Conservation (phyloP, 2,113 vertebrate genomes). For the Formicarius rufipectus region DNA sequence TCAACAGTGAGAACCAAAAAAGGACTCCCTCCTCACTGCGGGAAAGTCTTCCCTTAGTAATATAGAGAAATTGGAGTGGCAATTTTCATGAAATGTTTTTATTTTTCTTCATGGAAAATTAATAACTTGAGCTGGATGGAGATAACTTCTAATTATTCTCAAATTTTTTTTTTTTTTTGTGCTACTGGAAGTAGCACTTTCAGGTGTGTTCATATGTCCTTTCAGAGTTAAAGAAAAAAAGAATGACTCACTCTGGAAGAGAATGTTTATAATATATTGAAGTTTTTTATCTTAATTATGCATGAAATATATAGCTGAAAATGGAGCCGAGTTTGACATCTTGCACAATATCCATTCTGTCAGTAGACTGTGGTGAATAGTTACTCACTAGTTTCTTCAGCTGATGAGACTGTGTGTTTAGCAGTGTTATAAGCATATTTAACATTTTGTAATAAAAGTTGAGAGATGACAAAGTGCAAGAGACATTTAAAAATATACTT, state of each 20-base stretch:
- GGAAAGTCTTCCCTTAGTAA: background rate
- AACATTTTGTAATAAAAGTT: slow-evolving; percentile 1
- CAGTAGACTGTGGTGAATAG: background rate
- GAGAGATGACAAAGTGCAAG: slow-evolving; percentile 25
- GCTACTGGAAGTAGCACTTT: slow-evolving; percentile 22
- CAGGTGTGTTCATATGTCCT: slow-evolving; percentile 31
- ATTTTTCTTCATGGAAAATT: background rate
- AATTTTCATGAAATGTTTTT: background rate
- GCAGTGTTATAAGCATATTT: background rate
- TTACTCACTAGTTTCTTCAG: slow-evolving; percentile 14
- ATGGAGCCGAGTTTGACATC: background rate
- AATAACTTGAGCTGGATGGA: slow-evolving; percentile 15
- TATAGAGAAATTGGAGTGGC: background rate
- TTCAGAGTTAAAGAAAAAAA: slow-evolving; percentile 9
- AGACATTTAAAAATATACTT: slow-evolving; percentile 27
- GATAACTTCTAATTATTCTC: background rate
- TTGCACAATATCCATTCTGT: background rate
- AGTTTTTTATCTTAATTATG: slow-evolving; percentile 53
- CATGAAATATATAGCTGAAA: slow-evolving; percentile 53
- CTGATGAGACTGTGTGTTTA: background rate
- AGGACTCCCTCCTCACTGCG: background rate
- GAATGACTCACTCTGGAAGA: background rate
- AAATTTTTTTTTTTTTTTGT: slow-evolving; percentile 51
- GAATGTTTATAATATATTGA: slow-evolving; percentile 28
- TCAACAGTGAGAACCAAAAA: slow-evolving; percentile 13